phyloP scores from a whole-genome alignment of 2,797 vertebrate genomes.

The Salmo trutta region DNA sequence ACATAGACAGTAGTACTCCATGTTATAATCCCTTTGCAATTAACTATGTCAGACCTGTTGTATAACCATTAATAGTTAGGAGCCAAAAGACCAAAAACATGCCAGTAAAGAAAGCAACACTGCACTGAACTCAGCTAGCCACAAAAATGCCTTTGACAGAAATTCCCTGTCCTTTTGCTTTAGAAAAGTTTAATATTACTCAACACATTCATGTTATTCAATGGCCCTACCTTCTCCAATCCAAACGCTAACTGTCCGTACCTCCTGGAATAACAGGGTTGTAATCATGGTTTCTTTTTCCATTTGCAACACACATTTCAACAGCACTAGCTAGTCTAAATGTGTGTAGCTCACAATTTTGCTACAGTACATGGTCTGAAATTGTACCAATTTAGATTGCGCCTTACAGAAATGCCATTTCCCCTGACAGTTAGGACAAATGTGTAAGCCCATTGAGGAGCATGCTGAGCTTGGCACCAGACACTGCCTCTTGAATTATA shows the following conservation, averaged over 20 bases:
- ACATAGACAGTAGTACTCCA: conserved; percentile 13
- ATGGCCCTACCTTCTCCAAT: neutral
- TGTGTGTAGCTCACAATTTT: neutral
- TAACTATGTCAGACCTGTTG: neutral
- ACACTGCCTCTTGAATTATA: conserved; percentile 16
- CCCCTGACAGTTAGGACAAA: conserved; percentile 1
- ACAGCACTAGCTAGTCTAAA: neutral
- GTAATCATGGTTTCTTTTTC: neutral
- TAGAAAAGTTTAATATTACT: neutral
- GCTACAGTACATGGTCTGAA: conserved; percentile 1
- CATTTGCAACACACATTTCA: neutral
- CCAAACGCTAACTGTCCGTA: neutral
- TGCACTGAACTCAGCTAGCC: neutral
- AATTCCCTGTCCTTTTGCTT: neutral
- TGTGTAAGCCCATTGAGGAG: conserved; percentile 1
- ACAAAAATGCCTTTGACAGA: neutral
- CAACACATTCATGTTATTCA: neutral
- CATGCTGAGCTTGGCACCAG: conserved; percentile 17
- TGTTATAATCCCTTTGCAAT: neutral
- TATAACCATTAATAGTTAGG: neutral
- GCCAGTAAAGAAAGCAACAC: neutral
- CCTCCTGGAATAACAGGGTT: neutral
- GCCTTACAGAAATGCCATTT: neutral
- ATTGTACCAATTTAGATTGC: neutral
- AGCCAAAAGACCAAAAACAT: neutral